Evolutionary conservation across 2,113 vertebrate genomes (phyloP), one percentile per base, ranked within the genome.

Genomic region (Bufo gargarizans): DNA sequence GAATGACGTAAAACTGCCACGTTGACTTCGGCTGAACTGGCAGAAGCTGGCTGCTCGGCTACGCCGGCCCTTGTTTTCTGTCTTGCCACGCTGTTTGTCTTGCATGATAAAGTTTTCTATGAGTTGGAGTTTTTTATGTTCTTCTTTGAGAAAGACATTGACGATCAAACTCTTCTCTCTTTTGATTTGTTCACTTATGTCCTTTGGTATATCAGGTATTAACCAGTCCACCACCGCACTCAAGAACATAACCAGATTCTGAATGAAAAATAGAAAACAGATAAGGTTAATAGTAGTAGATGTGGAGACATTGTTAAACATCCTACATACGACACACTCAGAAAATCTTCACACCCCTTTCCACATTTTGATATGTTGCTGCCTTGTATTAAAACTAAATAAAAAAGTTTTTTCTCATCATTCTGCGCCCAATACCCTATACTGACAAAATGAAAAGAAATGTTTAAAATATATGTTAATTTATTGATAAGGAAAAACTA

Each of bases 181-280:
- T 92, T 97, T 98, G 89, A 99, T 95, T 93, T 97, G 97, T 61
- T 99, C 97, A 3, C 96, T 96, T 91, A 99, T 96, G 84, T 97
- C 97, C 0, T 96, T 97, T 19, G 98, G 97, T 49, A 99, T 97
- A 49, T 99, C 97, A 2, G 97, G 97, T 90, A 99, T 98, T 94
- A 99, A 93, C 98, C 98, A 99, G 89, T 98, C 98, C 82, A 99
- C 97, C 1, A 99, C 92, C 92, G 97, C 96, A 14, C 98, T 99
- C 86, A 99, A 95, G 91, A 99, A 97, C 97, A 99, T 99, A 86
- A 99, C 98, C 19, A 99, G 91, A 87, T 99, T 99, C 98, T 99
- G 92, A 74, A 84, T 12, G 71, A 85, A 59, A 85, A 9, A 47
- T 22, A 4, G 3, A 65, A 33, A 74, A 61, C n/a, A 33, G 4